Base-by-base conservation (phyloP, 2,888 invertebrate genomes). In the Scelioninae gen. 1 region DNA sequence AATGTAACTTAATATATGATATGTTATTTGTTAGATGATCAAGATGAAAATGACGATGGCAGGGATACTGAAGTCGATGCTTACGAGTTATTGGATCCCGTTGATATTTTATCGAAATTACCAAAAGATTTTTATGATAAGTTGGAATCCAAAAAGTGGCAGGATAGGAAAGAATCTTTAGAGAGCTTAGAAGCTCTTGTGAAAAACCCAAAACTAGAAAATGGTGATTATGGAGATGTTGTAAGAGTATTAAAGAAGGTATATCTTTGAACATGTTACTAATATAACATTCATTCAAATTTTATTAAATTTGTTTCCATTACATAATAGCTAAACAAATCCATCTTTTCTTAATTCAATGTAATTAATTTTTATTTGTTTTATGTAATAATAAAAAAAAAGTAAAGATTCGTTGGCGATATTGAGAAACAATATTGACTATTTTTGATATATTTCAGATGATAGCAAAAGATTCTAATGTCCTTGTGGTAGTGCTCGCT, bases 51-150 rank as follows among this genome's bases (percentile, higher is more conserved):
- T 23, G 95, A 94, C 0, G 94, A 93, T 47, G 94, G 62, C 32
- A 63, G 93, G 55, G 94, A 93, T 10, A 93, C 91, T 40, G 93
- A 89, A 51, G 93, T 98, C 65, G 99, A 99, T 93, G 96, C 98
- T 0, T 97, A 96, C 92, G 99, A 99, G 72, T 93, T 98, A 0
- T 92, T 98, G 34, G 97, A 97, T 87, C 97, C 99, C 0, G 98
- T 98, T 56, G 98, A 99, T 90, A 97, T 99, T 85, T 92, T 99
- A 0, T 96, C 97, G 0, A 97, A 98, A 91, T 93, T 99, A 40
- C 98, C 99, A 0, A 97, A 98, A 93, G 98, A 99, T 92, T 99
- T 99, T 92, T 98, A 96, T 90, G 98, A 98, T 4, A 97, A 98
- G 91, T 92, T 97, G 4, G 98, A 99, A 88, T 97, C 97, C 0